phyloP scores from a whole-genome alignment of 2,888 invertebrate genomes.

The Dione juno region DNA sequence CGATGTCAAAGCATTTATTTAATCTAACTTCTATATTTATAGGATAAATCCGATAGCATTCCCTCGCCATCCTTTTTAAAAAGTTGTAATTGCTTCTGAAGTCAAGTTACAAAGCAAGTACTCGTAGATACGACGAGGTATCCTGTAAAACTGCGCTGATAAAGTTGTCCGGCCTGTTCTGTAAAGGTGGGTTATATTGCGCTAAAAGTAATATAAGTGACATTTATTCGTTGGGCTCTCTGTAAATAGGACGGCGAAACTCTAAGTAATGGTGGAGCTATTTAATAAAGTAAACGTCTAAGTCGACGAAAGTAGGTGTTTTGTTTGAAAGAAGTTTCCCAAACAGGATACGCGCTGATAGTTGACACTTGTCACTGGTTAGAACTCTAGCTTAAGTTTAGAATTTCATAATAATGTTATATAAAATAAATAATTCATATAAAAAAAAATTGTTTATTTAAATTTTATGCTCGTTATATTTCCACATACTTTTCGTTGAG shows the following conservation, averaged over 20 bases:
- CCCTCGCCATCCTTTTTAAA: constrained; percentile 16
- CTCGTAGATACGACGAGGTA: constrained; percentile 26
- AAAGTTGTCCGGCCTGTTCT: constrained; percentile 37
- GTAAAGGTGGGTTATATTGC: constrained; percentile 38
- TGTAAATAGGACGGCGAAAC: constrained; percentile 58
- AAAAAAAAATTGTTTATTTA: no score
- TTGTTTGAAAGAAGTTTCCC: constrained; percentile 51
- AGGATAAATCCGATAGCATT: constrained; percentile 1
- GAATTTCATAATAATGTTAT: constrained; percentile 1
- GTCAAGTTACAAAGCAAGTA: constrained; percentile 32
- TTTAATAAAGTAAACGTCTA: constrained; percentile 61
- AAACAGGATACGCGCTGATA: constrained; percentile 39
- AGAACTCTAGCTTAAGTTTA: constrained; percentile 2
- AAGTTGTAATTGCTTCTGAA: constrained; percentile 35
- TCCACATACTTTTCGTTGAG: no score
- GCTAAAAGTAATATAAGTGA: constrained; percentile 48
- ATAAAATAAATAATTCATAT: neutral
- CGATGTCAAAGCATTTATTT: neutral
- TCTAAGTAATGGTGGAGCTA: constrained; percentile 56
- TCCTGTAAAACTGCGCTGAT: constrained; percentile 27
- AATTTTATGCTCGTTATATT: no score
- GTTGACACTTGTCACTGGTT: constrained; percentile 17
- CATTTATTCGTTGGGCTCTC: constrained; percentile 49
- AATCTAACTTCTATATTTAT: neutral
- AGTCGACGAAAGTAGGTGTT: constrained; percentile 53